These are phyloP conservation scores for Takifugu ocellatus DNA, from an alignment of 2,797 vertebrate species.

Conservation along the genomic window DNA sequence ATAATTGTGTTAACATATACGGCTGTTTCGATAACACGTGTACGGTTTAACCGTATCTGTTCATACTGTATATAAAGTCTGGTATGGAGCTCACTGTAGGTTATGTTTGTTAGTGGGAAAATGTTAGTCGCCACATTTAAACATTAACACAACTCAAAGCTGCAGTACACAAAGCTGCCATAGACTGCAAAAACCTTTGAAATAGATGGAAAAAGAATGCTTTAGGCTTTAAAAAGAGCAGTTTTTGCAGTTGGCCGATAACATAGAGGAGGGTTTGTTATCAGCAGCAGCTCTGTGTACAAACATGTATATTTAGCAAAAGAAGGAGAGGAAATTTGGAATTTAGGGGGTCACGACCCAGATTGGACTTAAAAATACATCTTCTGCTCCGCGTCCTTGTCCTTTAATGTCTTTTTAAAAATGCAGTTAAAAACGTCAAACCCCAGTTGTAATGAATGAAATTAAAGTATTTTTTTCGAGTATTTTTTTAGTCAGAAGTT, in stretches of 20 bases:
- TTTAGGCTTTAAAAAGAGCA: not conserved
- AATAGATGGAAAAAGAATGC: conserved; percentile 1
- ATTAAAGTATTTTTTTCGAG: conserved; percentile 20
- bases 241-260: conserved; percentile 28
- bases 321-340: conserved; percentile 15
- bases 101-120: conserved; percentile 30
- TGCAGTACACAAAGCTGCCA: conserved; percentile 38
- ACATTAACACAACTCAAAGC: conserved; percentile 24
- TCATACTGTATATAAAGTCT: not conserved
- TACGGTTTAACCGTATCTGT: not conserved
- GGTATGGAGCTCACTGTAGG: conserved; percentile 60
- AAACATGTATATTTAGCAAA: conserved; percentile 20
- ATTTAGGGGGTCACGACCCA: conserved; percentile 22
- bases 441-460: conserved; percentile 2
- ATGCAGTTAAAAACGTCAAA: conserved; percentile 11
- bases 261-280: conserved; percentile 9
- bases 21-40: not conserved
- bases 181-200: conserved; percentile 21
- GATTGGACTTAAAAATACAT: conserved; percentile 32
- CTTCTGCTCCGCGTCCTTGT: conserved; percentile 14
- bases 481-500: not conserved
- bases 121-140: conserved; percentile 33
- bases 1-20: conserved; percentile 13
- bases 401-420: conserved; percentile 12
- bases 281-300: conserved; percentile 36